These are phyloP conservation scores for Loripinus fragilis DNA, from an alignment of 2,888 invertebrate species.

Conservation along the genomic window DNA sequence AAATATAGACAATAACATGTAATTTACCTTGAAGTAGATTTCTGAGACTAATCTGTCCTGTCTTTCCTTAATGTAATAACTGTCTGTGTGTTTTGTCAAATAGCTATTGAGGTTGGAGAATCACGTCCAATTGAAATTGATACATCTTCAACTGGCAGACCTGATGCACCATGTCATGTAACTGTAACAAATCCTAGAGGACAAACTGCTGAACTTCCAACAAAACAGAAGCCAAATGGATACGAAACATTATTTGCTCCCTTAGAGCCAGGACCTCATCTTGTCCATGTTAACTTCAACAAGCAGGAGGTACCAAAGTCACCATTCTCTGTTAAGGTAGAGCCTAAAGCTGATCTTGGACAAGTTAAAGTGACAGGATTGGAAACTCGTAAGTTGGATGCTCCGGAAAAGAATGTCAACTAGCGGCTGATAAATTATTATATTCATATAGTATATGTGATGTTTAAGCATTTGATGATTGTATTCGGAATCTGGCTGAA, in stretches of 20 bases:
- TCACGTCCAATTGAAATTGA: slow-evolving; percentile 30
- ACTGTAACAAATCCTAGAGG: slow-evolving; percentile 78
- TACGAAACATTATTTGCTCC: slow-evolving; percentile 80
- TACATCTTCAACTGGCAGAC: slow-evolving; percentile 53
- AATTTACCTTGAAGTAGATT: too few relatives aligned
- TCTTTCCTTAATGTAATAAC: neutral
- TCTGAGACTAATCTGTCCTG: too few relatives aligned
- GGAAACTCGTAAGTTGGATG: slow-evolving; percentile 91
- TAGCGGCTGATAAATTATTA: neutral
- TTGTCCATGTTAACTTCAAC: slow-evolving; percentile 81
- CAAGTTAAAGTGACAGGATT: slow-evolving; percentile 94
- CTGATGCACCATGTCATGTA: slow-evolving; percentile 46
- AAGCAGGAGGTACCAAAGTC: slow-evolving; percentile 81
- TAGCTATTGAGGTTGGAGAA: slow-evolving; percentile 40
- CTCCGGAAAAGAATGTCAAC: neutral
- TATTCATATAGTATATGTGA: neutral
- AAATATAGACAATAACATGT: too few relatives aligned
- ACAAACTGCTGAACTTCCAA: slow-evolving; percentile 88
- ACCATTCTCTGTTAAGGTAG: slow-evolving; percentile 82
- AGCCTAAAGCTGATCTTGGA: slow-evolving; percentile 88
- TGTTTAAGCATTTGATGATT: neutral
- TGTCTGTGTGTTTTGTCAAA: slow-evolving; percentile 18
- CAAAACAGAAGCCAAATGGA: slow-evolving; percentile 91
- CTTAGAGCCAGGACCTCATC: slow-evolving; percentile 79
- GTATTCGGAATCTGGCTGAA: neutral